Percentiles rank a stretch among this genome's conserved stretches.
Conservation (phyloP, 2,888 invertebrate species). For the Holacanthella duospinosa region DNA sequence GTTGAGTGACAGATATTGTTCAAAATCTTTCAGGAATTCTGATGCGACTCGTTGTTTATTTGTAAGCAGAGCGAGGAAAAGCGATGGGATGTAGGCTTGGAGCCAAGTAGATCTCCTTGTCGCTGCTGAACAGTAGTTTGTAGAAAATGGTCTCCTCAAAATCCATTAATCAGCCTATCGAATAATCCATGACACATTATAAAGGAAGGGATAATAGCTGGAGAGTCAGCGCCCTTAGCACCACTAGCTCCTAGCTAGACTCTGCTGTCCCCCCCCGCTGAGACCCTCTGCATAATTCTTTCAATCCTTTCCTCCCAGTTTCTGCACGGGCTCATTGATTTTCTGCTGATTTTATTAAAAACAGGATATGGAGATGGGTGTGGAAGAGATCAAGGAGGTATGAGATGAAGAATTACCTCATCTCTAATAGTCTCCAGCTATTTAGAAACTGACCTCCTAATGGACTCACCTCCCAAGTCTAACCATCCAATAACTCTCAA, state of each 20-base stretch:
- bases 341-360: constrained; percentile 4
- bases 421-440: too few species aligned
- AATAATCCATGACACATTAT: constrained; percentile 37
- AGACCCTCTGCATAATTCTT: constrained; percentile 22
- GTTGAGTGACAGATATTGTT: constrained; percentile 30
- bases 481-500: too few species aligned
- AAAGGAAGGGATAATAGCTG: constrained; percentile 1
- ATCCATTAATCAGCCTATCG: constrained; percentile 38
- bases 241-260: constrained; percentile 28
- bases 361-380: not conserved
- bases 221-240: constrained; percentile 35
- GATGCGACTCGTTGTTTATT: not conserved
- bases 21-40: constrained; percentile 16
- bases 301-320: constrained; percentile 11
- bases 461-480: too few species aligned
- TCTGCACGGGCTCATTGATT: not conserved
- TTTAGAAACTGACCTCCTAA: too few species aligned
- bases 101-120: constrained; percentile 11
- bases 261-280: constrained; percentile 27
- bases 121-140: constrained; percentile 16
- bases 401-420: not conserved
- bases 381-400: not conserved
- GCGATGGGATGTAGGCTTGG: not conserved
- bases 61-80: not conserved
- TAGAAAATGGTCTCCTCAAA: constrained; percentile 18